These are phyloP conservation scores for Pseudomugil gertrudae DNA, from an alignment of 2,797 vertebrate species.

Conservation along the genomic window DNA sequence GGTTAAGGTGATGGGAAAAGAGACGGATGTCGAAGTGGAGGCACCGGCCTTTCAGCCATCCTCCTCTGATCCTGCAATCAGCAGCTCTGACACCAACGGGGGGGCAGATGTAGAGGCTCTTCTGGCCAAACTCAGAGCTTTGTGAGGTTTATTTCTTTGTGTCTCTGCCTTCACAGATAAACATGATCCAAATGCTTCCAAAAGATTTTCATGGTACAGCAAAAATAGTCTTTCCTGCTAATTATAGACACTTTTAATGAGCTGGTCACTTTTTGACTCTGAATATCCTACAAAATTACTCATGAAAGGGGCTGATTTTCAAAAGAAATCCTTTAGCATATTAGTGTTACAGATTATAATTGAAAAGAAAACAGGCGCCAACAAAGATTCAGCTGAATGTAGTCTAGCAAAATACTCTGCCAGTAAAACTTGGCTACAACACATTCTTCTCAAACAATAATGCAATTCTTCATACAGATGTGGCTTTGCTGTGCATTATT, in stretches of 20 bases:
- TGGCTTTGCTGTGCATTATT: conserved; percentile 42
- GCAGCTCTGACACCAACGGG: conserved; percentile 73
- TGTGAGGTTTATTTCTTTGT: conserved; percentile 73
- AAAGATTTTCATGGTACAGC: background rate
- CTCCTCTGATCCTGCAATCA: conserved; percentile 28
- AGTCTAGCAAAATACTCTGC: conserved; percentile 14
- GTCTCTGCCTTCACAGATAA: background rate
- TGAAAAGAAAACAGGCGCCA: background rate
- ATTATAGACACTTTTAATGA: too few species aligned
- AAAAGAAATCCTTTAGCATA: conserved; percentile 1
- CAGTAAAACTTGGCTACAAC: background rate
- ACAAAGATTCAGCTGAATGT: conserved; percentile 3
- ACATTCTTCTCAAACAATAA: background rate
- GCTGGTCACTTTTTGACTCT: too few species aligned
- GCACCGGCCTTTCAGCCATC: conserved; percentile 30
- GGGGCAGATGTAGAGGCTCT: conserved; percentile 94
- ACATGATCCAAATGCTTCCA: conserved; percentile 17
- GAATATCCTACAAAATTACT: conserved; percentile 3
- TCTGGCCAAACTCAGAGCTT: conserved; percentile 90
- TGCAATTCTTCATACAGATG: conserved; percentile 21
- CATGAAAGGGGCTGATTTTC: background rate
- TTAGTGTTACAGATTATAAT: conserved; percentile 2
- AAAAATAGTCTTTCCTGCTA: too few species aligned
- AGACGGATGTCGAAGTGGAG: conserved; percentile 66
- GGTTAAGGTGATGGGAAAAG: conserved; percentile 69